Base-by-base conservation (phyloP, 2,888 invertebrate genomes). In the Gastrophysa polygoni region DNA sequence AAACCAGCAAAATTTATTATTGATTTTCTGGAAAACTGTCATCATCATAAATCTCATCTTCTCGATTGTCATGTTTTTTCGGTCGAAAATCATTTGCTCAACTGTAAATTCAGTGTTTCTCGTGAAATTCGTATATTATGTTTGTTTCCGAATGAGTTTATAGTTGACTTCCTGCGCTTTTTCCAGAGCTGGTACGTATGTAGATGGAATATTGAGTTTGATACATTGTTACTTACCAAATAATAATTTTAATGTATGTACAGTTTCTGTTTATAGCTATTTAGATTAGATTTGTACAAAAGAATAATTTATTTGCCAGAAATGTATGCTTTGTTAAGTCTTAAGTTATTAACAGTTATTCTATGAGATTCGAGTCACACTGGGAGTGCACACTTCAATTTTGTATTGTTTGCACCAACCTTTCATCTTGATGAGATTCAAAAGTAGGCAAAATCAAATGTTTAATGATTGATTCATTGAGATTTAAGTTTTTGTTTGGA, bases 111-210 rank as follows among this genome's bases (percentile, higher is more conserved):
- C 55, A 55, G 38, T 34, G 4, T 64, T 70, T 63, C 61, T 54
- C 57, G 61, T 59, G 61, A 67, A 67, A 64, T 66, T 52, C 52
- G 43, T 54, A 44, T 48, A 43, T 28, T 14, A 28, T 59, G 50
- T 57, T 59, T 55, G 52, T 67, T 69, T 70, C 67, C 68, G 66
- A 69, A 66, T 67, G 57, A 69, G 68, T 70, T 71, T 68, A 71
- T 67, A 71, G 70, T 71, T 59, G 61, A 47, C 60, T 50, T 54
- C 66, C 58, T 65, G 62, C n/a, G 59, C 51, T 62, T 63, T 59
- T 62, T 68, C 24, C n/a, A 54, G 59, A 70, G 70, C 66, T 68
- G 72, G 69, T 69, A 69, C 38, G 48, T 38, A 55, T 38, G 48
- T 59, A 56, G 44, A 24, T 50, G 54, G 2, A 1, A 8, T 2